Percentiles rank a stretch among this genome's conserved stretches.
Evolutionary conservation across 2,113 vertebrate species (phyloP).

Genomic region (Erpornis zantholeuca): DNA sequence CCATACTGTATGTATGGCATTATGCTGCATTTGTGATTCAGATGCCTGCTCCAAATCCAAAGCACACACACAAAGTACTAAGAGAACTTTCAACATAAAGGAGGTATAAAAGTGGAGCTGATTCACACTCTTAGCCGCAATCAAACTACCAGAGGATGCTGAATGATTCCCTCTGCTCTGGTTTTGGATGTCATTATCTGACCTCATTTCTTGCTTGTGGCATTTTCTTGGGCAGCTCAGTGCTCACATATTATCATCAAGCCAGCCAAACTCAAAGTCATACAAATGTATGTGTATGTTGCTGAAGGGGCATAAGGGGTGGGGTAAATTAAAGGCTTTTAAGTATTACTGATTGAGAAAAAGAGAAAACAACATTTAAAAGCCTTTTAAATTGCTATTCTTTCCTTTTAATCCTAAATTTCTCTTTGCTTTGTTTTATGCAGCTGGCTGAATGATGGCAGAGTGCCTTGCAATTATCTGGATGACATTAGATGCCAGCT

Average conservation of each 20-base stretch:
- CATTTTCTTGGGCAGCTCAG: conserved; percentile 55
- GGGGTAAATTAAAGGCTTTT: conserved; percentile 71
- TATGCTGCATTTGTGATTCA: conserved; percentile 26
- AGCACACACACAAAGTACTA: neutral
- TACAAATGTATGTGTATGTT: conserved; percentile 13
- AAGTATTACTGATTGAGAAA: conserved; percentile 75
- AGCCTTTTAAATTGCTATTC: conserved; percentile 75
- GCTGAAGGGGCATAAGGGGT: neutral
- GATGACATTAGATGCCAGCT: conserved; percentile 73
- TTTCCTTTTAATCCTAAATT: conserved; percentile 72
- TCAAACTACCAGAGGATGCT: conserved; percentile 45
- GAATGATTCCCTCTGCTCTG: conserved; percentile 60
- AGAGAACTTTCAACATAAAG: conserved; percentile 33
- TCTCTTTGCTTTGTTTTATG: conserved; percentile 75
- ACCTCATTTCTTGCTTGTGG: conserved; percentile 58
- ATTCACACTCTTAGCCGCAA: conserved; percentile 52
- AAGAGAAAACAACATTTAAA: conserved; percentile 80
- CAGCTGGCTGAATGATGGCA: conserved; percentile 75
- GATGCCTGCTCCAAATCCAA: conserved; percentile 27
- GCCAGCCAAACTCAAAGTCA: conserved; percentile 39
- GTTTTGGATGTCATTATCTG: conserved; percentile 58
- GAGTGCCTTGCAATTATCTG: conserved; percentile 74
- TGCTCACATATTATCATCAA: conserved; percentile 39
- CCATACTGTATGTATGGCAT: neutral
- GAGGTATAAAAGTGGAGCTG: conserved; percentile 18